Evolutionary conservation across 2,113 vertebrate species (phyloP).

Genomic region (Brachypteracias leptosomus): DNA sequence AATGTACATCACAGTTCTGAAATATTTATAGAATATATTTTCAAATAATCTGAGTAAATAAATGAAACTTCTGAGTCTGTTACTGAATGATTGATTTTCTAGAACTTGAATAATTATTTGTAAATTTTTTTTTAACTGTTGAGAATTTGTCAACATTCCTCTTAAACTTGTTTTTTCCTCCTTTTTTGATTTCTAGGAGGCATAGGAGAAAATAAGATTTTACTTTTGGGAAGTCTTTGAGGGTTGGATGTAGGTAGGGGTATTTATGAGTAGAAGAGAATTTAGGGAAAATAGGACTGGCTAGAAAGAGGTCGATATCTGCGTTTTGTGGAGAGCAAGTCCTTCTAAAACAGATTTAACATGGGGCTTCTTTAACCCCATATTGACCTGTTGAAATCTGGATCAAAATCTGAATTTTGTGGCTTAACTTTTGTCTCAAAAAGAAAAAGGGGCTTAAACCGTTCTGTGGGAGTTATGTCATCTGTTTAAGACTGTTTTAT

Average conservation of each 20-base stretch:
- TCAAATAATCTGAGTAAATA: neutral
- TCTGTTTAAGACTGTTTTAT: neutral
- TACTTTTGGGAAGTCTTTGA: neutral
- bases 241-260: neutral
- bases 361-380: neutral
- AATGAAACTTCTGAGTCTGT: neutral
- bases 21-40: neutral
- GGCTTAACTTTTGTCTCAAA: neutral
- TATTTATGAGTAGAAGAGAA: neutral
- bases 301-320: neutral
- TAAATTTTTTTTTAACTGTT: neutral
- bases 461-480: neutral
- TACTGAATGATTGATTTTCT: neutral
- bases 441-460: neutral
- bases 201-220: neutral
- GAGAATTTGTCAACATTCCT: neutral
- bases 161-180: neutral
- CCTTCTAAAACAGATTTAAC: neutral
- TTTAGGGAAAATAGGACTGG: neutral
- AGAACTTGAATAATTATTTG: neutral
- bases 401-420: neutral
- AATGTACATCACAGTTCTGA: neutral
- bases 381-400: neutral
- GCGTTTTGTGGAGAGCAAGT: neutral
- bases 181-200: neutral